These are phyloP conservation scores for Antennarius maculatus DNA, from an alignment of 2,797 vertebrate genomes.

Conservation along the genomic window DNA sequence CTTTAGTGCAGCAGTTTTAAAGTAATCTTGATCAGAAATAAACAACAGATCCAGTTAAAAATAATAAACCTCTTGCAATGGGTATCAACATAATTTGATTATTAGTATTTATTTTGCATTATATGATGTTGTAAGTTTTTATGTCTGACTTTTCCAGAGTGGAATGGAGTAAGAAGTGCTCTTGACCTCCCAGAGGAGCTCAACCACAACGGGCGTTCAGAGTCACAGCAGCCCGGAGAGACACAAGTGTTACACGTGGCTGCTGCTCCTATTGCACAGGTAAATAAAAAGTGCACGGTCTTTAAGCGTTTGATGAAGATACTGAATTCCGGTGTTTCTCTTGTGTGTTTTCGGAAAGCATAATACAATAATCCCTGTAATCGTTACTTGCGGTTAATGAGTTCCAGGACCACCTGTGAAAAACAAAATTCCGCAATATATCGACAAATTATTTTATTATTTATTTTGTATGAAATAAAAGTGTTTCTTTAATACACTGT, in stretches of 20 bases:
- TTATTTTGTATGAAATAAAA: too few species aligned
- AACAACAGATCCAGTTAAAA: too few species aligned
- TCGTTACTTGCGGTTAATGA: too few species aligned
- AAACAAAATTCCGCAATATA: too few species aligned
- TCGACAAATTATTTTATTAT: too few species aligned
- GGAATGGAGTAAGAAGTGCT: constrained; percentile 66
- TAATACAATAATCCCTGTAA: neutral
- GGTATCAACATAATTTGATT: too few species aligned
- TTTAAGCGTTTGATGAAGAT: neutral
- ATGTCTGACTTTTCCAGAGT: constrained; percentile 63
- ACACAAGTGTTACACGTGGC: constrained; percentile 48
- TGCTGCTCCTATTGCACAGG: constrained; percentile 55
- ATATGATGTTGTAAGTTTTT: neutral
- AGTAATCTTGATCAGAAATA: too few species aligned
- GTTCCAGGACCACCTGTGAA: too few species aligned
- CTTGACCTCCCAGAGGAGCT: constrained; percentile 71
- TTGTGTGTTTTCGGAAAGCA: neutral
- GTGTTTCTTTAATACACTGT: too few species aligned
- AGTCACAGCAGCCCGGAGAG: constrained; percentile 74
- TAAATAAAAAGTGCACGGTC: constrained; percentile 20
- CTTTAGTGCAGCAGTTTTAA: too few species aligned
- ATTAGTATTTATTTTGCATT: neutral
- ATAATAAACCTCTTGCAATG: too few species aligned
- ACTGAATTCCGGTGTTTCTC: neutral
- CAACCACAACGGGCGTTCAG: constrained; percentile 81